A percentile compares a stretch with the other conserved stretches of the same genome.
These are phyloP conservation scores for Oncorhynchus mykiss DNA, from an alignment of 2,113 vertebrate genomes.

Conservation along the genomic window DNA sequence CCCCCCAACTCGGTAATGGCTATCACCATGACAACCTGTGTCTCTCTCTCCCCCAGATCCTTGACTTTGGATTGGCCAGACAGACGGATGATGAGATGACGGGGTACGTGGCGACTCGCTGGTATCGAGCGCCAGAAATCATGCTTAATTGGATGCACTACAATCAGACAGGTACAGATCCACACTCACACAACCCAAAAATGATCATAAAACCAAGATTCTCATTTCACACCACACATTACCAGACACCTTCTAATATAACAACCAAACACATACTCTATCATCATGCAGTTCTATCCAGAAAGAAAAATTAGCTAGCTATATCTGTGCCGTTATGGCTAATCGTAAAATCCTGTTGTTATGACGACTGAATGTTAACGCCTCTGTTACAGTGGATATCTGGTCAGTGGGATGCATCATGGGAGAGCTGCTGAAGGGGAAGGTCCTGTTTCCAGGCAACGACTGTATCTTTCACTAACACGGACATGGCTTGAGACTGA, in stretches of 20 bases:
- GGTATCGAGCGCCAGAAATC: slow-evolving; percentile 97
- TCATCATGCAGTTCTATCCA: neutral
- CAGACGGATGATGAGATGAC: slow-evolving; percentile 99
- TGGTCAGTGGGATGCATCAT: slow-evolving; percentile 99
- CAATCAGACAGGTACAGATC: slow-evolving; percentile 88
- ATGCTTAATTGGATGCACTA: slow-evolving; percentile 99
- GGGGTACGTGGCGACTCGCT: slow-evolving; percentile 94
- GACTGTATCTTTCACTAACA: slow-evolving; percentile 92
- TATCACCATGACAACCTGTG: neutral
- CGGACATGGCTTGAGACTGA: slow-evolving; percentile 50
- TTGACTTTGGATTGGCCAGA: slow-evolving; percentile 94
- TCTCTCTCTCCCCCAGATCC: slow-evolving; percentile 74
- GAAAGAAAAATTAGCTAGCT: neutral
- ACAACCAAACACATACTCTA: neutral
- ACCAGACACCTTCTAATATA: neutral
- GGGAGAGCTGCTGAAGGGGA: slow-evolving; percentile 95
- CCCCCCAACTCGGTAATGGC: neutral
- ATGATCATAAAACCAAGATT: neutral
- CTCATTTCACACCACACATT: neutral
- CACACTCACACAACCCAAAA: neutral
- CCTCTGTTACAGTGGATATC: slow-evolving; percentile 89
- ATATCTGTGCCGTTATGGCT: slow-evolving; percentile 42
- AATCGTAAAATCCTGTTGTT: slow-evolving; percentile 87
- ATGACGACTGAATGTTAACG: slow-evolving; percentile 89
- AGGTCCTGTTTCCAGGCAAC: slow-evolving; percentile 92